Base-by-base conservation (phyloP, 2,888 invertebrate genomes). In the Xestia ashworthii region DNA sequence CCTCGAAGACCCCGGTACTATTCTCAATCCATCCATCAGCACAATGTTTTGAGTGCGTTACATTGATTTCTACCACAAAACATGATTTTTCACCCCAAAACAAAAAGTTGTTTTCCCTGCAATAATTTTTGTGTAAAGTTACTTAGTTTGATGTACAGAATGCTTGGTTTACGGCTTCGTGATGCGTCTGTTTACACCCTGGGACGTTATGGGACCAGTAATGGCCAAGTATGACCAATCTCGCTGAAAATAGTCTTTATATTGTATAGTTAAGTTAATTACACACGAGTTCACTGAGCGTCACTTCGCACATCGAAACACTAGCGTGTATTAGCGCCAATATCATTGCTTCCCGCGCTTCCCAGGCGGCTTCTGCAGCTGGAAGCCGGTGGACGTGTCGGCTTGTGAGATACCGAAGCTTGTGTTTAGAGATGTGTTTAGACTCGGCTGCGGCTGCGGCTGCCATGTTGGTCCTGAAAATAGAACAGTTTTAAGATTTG, bases 261-360 rank as follows among this genome's bases (percentile, higher is more conserved):
- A 22, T 62, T 62, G 9, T 62, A 62, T 38, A 55, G 5, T 44
- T 9, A 44, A 44, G 11, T 44, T 44, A 9, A 44, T 44, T 6
- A 48, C 16, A 70, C 25, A 16, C 38, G 3, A 32, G 25, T 50
- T 11, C 71, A 74, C 78, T 64, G 68, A 83, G 73, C 48, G 73
- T 78, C 72, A 64, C 19, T 76, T 48, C 84, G 44, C 79, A 55
- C 71, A 41, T 80, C 64, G 72, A 53, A 55, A 65, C 86, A 77
- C 86, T 69, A 38, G 46, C 73, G 83, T 71, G 86, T 74, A 14
- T 77, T 93, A 94, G 1, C 93, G 93, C 94, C 94, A 95, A 88
- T 95, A 96, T 97, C 96, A 97, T 95, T 98, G 97, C 90, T 98
- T 98, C 80, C 97, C 98, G 82, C 98, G 95, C 93, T 98, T 98